phyloP scores from a whole-genome alignment of 2,888 invertebrate genomes.

The Tridacna gigas region DNA sequence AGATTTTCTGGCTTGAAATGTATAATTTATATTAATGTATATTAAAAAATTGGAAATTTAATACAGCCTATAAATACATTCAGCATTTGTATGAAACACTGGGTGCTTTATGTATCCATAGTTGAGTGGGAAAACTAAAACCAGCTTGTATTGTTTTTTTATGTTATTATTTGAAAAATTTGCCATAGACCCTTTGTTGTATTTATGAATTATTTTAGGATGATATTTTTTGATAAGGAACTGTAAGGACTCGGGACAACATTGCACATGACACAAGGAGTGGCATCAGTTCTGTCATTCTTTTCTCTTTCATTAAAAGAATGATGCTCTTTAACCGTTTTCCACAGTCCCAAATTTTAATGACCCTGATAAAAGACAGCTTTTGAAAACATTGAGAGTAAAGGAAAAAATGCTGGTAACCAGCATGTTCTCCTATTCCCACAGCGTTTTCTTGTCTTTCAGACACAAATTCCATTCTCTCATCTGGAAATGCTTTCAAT shows the following conservation, averaged over 20 bases:
- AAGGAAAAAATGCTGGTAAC: neutral
- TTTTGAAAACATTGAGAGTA: slow-evolving; percentile 1
- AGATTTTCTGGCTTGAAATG: neutral
- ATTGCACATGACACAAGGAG: neutral
- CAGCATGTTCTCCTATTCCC: neutral
- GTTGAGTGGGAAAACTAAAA: slow-evolving; percentile 7
- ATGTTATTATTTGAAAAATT: neutral
- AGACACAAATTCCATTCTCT: no score
- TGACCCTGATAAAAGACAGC: neutral
- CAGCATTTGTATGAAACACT: slow-evolving; percentile 24
- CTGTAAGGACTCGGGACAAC: neutral
- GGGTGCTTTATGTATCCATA: slow-evolving; percentile 18
- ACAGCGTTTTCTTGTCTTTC: neutral
- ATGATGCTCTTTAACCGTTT: no score
- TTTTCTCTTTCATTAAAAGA: no score
- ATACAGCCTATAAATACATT: slow-evolving; percentile 33
- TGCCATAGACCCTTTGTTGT: neutral
- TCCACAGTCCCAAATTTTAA: no score
- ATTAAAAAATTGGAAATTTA: slow-evolving; percentile 37
- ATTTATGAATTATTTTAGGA: neutral
- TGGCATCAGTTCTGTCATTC: neutral
- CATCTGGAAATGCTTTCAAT: no score
- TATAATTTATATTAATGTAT: slow-evolving; percentile 40
- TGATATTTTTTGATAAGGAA: neutral
- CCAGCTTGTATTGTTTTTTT: neutral